These are phyloP conservation scores for Cebidichthys violaceus DNA, from an alignment of 2,113 vertebrate species.

Conservation along the genomic window DNA sequence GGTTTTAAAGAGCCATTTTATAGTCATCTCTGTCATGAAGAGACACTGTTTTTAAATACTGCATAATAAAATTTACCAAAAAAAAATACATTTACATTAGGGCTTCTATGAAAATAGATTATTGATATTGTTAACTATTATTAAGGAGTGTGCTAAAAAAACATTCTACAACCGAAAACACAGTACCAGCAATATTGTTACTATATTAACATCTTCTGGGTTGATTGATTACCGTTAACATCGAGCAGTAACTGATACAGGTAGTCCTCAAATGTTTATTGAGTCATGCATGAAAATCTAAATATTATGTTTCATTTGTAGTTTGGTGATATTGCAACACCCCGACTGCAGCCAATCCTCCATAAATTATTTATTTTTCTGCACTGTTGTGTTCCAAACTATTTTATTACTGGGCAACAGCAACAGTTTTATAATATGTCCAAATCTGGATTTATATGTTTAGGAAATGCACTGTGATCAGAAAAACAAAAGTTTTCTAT, in stretches of 20 bases:
- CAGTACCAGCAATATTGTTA: slow-evolving; percentile 8
- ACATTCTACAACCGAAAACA: not conserved
- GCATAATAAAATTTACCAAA: not conserved
- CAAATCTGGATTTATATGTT: slow-evolving; percentile 50
- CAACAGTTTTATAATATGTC: slow-evolving; percentile 22
- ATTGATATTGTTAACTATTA: not conserved
- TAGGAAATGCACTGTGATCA: not conserved
- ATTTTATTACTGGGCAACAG: slow-evolving; percentile 7
- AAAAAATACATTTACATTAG: not conserved
- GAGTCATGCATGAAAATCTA: slow-evolving; percentile 28
- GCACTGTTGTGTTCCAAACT: not conserved
- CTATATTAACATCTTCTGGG: not conserved
- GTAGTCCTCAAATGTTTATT: slow-evolving; percentile 38
- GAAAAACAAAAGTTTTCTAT: not conserved
- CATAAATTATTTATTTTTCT: slow-evolving; percentile 45
- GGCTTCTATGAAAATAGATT: not conserved
- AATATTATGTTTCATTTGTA: slow-evolving; percentile 38
- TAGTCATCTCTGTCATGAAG: not conserved
- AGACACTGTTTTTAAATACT: not conserved
- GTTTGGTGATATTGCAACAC: slow-evolving; percentile 13
- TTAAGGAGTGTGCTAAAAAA: slow-evolving; percentile 16
- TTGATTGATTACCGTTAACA: slow-evolving; percentile 11
- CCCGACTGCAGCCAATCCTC: slow-evolving; percentile 23
- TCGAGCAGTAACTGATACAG: slow-evolving; percentile 5
- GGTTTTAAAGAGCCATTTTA: slow-evolving; percentile 9